These are phyloP conservation scores for Stegostoma tigrinum DNA, from an alignment of 2,113 vertebrate genomes.

Conservation along the genomic window DNA sequence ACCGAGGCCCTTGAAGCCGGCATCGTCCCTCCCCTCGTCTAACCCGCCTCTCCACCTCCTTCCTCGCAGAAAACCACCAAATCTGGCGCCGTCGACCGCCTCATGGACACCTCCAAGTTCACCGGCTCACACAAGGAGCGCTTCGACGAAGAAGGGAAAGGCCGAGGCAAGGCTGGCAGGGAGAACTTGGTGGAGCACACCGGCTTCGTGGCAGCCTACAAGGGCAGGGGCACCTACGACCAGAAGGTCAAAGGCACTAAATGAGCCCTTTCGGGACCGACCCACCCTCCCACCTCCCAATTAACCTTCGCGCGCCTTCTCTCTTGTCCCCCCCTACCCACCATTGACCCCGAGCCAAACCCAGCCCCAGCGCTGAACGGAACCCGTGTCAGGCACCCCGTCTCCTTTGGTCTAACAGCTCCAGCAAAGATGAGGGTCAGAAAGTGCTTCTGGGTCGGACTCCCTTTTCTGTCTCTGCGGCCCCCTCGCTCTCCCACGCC, in stretches of 20 bases:
- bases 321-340: too few relatives aligned
- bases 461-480: too few relatives aligned
- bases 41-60: not conserved
- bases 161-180: conserved; percentile 65
- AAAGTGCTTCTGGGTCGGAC: too few relatives aligned
- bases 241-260: conserved; percentile 44
- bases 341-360: not conserved
- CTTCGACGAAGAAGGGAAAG: conserved; percentile 74
- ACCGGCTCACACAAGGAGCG: conserved; percentile 76
- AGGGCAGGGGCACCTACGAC: conserved; percentile 70
- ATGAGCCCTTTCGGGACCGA: not conserved
- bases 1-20: too few relatives aligned
- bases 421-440: too few relatives aligned
- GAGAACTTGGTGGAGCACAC: conserved; percentile 57
- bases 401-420: too few relatives aligned
- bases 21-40: too few relatives aligned
- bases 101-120: conserved; percentile 72
- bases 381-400: too few relatives aligned
- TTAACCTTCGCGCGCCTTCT: not conserved
- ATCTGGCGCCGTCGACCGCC: conserved; percentile 62
- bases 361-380: too few relatives aligned
- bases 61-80: conserved; percentile 63
- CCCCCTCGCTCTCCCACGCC: too few relatives aligned
- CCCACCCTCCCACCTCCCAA: not conserved
- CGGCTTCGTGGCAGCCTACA: conserved; percentile 72